These are phyloP conservation scores for Apostichopus leukothele DNA, from an alignment of 53 echinoderm and acorn worm genomes.

Conservation along the genomic window DNA sequence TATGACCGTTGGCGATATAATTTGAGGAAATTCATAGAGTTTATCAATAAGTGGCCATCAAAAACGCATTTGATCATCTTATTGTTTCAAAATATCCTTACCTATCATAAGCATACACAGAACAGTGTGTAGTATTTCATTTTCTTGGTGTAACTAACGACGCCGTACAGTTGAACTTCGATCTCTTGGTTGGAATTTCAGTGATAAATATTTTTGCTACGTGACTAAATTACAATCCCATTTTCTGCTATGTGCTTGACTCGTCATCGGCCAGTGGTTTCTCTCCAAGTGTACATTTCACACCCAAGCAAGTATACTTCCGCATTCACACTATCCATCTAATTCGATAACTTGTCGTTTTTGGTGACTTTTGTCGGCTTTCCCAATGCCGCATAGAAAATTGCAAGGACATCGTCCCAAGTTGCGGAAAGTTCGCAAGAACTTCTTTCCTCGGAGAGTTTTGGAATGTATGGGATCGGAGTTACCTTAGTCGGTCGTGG, in stretches of 20 bases:
- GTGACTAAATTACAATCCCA: neutral
- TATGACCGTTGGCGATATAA: neutral
- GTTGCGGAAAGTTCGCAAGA: no score
- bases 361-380: no score
- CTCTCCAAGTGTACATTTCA: neutral
- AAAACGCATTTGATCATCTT: neutral
- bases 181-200: slow-evolving; percentile 2
- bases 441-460: no score
- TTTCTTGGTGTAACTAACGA: slow-evolving; percentile 20
- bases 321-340: no score
- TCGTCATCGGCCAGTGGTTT: neutral
- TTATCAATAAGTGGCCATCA: neutral
- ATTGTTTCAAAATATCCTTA: neutral
- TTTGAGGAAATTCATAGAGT: neutral
- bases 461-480: no score
- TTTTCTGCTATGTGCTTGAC: neutral
- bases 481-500: no score
- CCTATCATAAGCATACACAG: neutral
- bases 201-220: neutral
- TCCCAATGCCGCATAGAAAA: no score
- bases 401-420: no score
- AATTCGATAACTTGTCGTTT: no score
- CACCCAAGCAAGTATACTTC: no score
- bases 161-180: slow-evolving; percentile 8
- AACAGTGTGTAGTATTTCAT: neutral